Conservation (phyloP, 2,888 invertebrate species). For the Oscheius sp. region DNA sequence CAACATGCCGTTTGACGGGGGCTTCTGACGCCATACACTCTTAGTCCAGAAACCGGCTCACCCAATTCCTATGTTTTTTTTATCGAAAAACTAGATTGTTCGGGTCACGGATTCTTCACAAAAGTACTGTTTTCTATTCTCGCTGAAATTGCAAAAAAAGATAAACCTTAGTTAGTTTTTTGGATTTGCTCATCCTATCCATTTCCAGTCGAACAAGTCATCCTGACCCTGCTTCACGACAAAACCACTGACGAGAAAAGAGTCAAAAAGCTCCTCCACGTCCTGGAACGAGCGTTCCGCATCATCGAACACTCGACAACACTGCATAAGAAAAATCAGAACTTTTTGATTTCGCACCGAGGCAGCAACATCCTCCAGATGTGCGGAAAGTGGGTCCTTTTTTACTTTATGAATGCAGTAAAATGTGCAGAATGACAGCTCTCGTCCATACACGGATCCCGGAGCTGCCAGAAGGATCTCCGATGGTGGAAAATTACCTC, state of each 20-base stretch:
- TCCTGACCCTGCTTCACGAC: slow-evolving; percentile 29
- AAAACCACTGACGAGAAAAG: not conserved
- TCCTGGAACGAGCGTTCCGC: slow-evolving; percentile 65
- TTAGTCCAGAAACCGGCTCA: too few relatives aligned
- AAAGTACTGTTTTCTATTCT: too few relatives aligned
- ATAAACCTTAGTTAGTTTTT: too few relatives aligned
- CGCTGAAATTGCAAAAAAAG: too few relatives aligned
- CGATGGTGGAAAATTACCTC: slow-evolving; percentile 39
- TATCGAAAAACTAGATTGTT: too few relatives aligned
- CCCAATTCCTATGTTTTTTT: too few relatives aligned
- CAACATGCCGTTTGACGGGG: too few relatives aligned
- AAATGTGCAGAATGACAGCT: slow-evolving; percentile 39
- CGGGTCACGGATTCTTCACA: too few relatives aligned
- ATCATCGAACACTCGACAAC: slow-evolving; percentile 63
- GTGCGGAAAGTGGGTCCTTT: slow-evolving; percentile 53
- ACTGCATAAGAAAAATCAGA: slow-evolving; percentile 67
- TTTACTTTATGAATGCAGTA: not conserved
- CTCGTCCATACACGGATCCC: slow-evolving; percentile 35
- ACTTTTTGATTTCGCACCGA: slow-evolving; percentile 65
- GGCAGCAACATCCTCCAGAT: slow-evolving; percentile 54
- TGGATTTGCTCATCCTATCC: not conserved
- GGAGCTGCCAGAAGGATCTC: slow-evolving; percentile 36
- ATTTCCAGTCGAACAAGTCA: slow-evolving; percentile 45
- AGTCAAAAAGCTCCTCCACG: slow-evolving; percentile 32
- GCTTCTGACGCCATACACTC: too few relatives aligned